Percentiles rank a stretch among this genome's conserved stretches.
These are phyloP conservation scores for Alectoris magna DNA, from an alignment of 2,797 vertebrate genomes.

Conservation along the genomic window DNA sequence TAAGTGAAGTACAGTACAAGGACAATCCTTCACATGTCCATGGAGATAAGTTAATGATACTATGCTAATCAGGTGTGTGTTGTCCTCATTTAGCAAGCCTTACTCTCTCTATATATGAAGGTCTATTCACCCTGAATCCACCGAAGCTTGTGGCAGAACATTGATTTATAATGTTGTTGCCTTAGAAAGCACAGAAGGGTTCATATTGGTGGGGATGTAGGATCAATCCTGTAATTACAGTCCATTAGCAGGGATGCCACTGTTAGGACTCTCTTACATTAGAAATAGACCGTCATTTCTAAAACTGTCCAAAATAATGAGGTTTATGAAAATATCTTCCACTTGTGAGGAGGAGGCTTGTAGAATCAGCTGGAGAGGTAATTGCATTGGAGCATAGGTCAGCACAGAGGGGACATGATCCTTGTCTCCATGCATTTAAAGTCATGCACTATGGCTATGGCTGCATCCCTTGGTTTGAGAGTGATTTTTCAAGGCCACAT, in stretches of 20 bases:
- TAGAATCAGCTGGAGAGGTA: slow-evolving; percentile 38
- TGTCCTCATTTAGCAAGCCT: neutral
- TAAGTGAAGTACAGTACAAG: slow-evolving; percentile 46
- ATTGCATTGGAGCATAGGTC: slow-evolving; percentile 37
- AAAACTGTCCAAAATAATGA: slow-evolving; percentile 60
- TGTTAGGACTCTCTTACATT: slow-evolving; percentile 52
- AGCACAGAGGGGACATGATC: slow-evolving; percentile 16
- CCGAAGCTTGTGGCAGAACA: slow-evolving; percentile 17
- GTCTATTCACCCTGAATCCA: slow-evolving; percentile 24
- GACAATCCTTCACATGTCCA: slow-evolving; percentile 7
- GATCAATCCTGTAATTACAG: slow-evolving; percentile 73
- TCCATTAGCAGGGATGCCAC: slow-evolving; percentile 59
- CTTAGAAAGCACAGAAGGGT: slow-evolving; percentile 48
- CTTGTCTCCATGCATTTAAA: slow-evolving; percentile 41
- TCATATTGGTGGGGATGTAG: slow-evolving; percentile 46
- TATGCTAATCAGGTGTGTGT: slow-evolving; percentile 7
- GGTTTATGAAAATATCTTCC: slow-evolving; percentile 49
- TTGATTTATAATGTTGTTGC: slow-evolving; percentile 56
- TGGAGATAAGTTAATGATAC: slow-evolving; percentile 25
- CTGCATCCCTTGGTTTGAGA: neutral
- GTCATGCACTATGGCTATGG: neutral
- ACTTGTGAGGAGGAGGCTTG: slow-evolving; percentile 41
- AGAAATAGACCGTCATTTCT: slow-evolving; percentile 62
- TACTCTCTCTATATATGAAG: neutral
- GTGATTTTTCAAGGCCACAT: slow-evolving; percentile 34